Conservation (phyloP, 1,140 invertebrate genomes). For the Idris sp. region DNA sequence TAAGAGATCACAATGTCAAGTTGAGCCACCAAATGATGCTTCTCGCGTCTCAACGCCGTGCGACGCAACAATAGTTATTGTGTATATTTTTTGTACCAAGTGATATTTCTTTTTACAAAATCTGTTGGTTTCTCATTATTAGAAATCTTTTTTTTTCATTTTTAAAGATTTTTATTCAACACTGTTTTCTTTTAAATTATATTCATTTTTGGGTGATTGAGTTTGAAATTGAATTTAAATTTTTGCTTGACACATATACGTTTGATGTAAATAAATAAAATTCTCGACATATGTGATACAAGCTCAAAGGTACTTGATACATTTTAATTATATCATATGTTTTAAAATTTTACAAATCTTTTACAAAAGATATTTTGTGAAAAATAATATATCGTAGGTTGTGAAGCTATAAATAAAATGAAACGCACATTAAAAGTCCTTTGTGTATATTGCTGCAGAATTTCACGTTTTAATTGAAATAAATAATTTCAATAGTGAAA, state of each 20-base stretch:
- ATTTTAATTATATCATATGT: too few relatives aligned
- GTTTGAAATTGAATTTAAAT: conserved; percentile 11
- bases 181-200: too few relatives aligned
- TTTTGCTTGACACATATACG: conserved; percentile 12
- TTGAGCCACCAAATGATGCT: conserved; percentile 76
- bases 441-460: too few relatives aligned
- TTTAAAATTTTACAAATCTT: not conserved
- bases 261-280: conserved; percentile 32
- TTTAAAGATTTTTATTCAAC: too few relatives aligned
- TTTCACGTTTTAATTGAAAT: too few relatives aligned
- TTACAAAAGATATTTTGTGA: not conserved
- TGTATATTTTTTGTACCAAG: conserved; percentile 17
- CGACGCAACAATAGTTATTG: conserved; percentile 50
- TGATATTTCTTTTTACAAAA: conserved; percentile 16
- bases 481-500: too few relatives aligned
- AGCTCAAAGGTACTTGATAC: conserved; percentile 5
- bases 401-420: too few relatives aligned
- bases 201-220: not conserved
- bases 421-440: too few relatives aligned
- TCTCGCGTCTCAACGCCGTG: conserved; percentile 66
- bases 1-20: conserved; percentile 77
- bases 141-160: too few relatives aligned
- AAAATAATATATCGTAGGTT: too few relatives aligned
- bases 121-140: not conserved
- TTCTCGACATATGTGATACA: conserved; percentile 18